Percentiles rank a stretch among this genome's conserved stretches.
Evolutionary conservation across 2,888 invertebrate genomes (phyloP).

Genomic region (Didymodactylos carnosus): DNA sequence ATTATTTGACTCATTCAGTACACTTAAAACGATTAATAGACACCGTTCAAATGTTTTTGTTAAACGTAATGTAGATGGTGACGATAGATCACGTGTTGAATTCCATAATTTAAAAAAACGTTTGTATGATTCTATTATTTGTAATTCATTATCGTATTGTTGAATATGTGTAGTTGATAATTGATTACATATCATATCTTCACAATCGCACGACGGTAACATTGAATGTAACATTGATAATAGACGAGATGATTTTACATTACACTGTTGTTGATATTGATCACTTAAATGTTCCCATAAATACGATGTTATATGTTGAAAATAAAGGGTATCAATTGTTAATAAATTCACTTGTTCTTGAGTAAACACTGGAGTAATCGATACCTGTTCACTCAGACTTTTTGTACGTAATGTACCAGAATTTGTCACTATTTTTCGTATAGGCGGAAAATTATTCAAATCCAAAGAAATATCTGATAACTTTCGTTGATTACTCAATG

Average conservation of each 20-base stretch:
- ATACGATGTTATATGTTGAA: neutral
- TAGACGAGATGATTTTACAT: neutral
- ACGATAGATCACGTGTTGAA: constrained; percentile 45
- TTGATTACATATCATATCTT: constrained; percentile 3
- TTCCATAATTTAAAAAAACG: constrained; percentile 54
- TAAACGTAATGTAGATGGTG: neutral
- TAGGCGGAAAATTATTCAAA: too few species aligned
- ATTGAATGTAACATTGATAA: constrained; percentile 7
- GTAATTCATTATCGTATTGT: neutral
- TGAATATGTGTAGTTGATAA: neutral
- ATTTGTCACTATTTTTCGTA: too few species aligned
- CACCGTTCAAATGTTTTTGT: constrained; percentile 7
- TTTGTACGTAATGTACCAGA: too few species aligned
- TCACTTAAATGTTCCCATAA: neutral
- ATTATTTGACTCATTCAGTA: neutral
- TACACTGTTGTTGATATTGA: neutral
- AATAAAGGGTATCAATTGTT: neutral
- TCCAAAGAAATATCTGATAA: too few species aligned
- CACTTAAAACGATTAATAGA: neutral
- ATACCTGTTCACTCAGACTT: too few species aligned
- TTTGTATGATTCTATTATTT: constrained; percentile 42
- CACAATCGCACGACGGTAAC: constrained; percentile 4
- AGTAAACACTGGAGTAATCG: neutral
- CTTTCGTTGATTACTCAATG: neutral
- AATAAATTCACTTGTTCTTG: neutral